Percentiles rank a stretch among this genome's conserved stretches.
phyloP scores from a whole-genome alignment of 2,888 invertebrate genomes.

The Yponomeuta sedellus region DNA sequence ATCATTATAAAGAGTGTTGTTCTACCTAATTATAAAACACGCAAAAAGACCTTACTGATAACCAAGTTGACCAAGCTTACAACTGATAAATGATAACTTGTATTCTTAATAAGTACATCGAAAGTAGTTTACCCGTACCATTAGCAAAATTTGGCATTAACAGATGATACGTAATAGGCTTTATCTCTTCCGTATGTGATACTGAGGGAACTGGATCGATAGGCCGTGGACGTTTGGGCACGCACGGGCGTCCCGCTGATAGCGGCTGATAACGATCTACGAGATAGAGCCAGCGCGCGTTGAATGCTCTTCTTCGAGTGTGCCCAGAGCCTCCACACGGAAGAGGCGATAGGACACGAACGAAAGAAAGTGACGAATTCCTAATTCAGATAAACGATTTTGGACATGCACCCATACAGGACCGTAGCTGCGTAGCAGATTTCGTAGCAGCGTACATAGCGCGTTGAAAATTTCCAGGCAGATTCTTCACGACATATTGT shows the following conservation, averaged over 20 bases:
- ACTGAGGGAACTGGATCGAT: conserved; percentile 34
- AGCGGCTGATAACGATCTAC: conserved; percentile 41
- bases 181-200: conserved; percentile 41
- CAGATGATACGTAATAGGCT: conserved; percentile 14
- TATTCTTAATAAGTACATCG: not conserved
- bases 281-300: not conserved
- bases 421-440: not conserved
- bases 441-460: not conserved
- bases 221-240: conserved; percentile 37
- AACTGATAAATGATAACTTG: not conserved
- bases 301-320: not conserved
- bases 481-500: too few species aligned
- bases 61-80: not conserved
- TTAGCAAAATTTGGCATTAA: not conserved
- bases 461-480: not conserved
- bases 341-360: not conserved
- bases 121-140: not conserved
- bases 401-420: not conserved
- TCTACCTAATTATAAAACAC: not conserved
- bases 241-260: conserved; percentile 42
- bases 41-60: not conserved
- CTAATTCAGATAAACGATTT: not conserved
- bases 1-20: too few species aligned
- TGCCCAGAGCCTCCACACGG: not conserved
- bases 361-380: not conserved